phyloP scores from a whole-genome alignment of 2,888 invertebrate genomes.

The Frankliniella intonsa region DNA sequence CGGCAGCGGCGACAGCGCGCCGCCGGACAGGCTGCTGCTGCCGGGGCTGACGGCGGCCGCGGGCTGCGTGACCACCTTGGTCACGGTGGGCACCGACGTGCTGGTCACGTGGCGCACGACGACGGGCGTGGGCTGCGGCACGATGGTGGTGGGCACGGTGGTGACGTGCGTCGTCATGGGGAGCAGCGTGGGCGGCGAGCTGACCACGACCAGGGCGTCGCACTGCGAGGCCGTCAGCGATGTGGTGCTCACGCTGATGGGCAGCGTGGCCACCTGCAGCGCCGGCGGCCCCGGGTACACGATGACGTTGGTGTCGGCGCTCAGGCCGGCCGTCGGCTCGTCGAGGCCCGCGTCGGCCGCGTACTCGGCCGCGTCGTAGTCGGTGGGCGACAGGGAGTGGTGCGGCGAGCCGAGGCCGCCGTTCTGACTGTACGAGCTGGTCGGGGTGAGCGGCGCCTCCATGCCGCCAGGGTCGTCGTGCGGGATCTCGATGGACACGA shows the following conservation, averaged over 20 bases:
- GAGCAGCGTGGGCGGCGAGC: constrained; percentile 10
- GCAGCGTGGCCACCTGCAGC: constrained; percentile 22
- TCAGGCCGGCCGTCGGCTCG: background rate
- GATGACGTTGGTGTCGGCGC: background rate
- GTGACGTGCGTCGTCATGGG: constrained; percentile 37
- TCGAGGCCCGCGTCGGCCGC: background rate
- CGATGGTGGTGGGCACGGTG: constrained; percentile 44
- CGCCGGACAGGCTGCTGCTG: constrained; percentile 17
- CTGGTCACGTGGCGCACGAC: constrained; percentile 42
- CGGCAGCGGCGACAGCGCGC: constrained; percentile 16
- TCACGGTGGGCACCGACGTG: constrained; percentile 46
- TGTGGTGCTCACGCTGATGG: constrained; percentile 36
- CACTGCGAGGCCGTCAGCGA: background rate
- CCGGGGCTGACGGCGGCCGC: constrained; percentile 48
- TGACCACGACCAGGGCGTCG: constrained; percentile 11
- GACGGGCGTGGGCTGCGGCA: constrained; percentile 34
- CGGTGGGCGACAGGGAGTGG: constrained; percentile 70
- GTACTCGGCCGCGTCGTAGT: constrained; percentile 63
- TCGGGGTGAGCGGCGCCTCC: constrained; percentile 69
- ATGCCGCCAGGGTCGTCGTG: constrained; percentile 41
- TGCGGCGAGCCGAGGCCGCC: constrained; percentile 51
- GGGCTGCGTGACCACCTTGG: constrained; percentile 44
- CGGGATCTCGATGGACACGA: constrained; percentile 53
- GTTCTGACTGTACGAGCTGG: constrained; percentile 67
- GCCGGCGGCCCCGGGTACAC: constrained; percentile 8